Conservation (phyloP, 2,797 vertebrate genomes). For the Emydoidea blandingii region DNA sequence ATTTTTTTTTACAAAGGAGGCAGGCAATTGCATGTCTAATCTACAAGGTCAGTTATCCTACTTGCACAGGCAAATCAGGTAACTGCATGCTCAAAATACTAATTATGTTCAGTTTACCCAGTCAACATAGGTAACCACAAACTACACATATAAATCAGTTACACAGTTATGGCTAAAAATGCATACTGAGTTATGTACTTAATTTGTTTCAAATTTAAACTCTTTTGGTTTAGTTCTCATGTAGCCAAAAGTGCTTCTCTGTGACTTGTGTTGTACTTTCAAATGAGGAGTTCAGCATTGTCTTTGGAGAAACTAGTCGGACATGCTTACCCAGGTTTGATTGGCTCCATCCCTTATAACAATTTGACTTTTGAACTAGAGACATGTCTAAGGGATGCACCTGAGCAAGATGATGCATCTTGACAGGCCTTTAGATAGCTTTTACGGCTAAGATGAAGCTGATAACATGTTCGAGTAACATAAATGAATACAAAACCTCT, state of each 20-base stretch:
- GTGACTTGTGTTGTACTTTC: neutral
- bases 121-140: conserved; percentile 25
- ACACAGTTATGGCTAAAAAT: neutral
- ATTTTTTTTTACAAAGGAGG: neutral
- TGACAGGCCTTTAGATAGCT: neutral
- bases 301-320: neutral
- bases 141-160: neutral
- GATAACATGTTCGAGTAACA: neutral
- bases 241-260: accelerated
- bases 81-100: neutral
- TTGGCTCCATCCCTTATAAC: neutral
- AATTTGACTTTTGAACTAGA: neutral
- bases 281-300: neutral
- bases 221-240: neutral
- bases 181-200: neutral
- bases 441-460: neutral
- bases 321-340: neutral
- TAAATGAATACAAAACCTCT: neutral
- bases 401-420: neutral
- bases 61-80: conserved; percentile 13
- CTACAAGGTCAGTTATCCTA: neutral
- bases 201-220: neutral
- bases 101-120: conserved; percentile 12
- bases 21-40: neutral
- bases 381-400: neutral